These are phyloP conservation scores for Miniopterus natalensis DNA, from an alignment of 2,113 vertebrate species.

Conservation along the genomic window DNA sequence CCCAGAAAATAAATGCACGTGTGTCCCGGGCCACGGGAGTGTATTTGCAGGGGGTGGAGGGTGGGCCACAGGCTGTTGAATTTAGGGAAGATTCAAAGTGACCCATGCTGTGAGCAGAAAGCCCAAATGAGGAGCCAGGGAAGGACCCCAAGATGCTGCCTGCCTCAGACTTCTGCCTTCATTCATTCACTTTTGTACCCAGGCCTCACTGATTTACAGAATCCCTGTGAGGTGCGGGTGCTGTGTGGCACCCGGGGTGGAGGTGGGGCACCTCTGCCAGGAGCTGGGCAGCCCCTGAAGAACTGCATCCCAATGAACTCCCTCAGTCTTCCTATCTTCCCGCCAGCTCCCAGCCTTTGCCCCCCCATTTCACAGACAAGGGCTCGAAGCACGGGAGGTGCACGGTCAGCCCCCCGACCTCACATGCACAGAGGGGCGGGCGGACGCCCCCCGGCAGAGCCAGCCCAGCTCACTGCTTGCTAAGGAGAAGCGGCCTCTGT, in stretches of 20 bases:
- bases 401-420: fast-evolving
- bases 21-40: not conserved
- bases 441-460: fast-evolving
- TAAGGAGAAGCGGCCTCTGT: not conserved
- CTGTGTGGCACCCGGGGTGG: fast-evolving
- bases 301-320: fast-evolving
- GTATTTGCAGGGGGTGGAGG: fast-evolving
- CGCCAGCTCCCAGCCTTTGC: fast-evolving
- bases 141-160: not conserved
- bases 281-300: not conserved
- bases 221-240: fast-evolving
- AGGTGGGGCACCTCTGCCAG: not conserved
- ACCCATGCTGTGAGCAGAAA: not conserved
- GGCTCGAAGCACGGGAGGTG: fast-evolving
- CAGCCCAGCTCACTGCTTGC: fast-evolving
- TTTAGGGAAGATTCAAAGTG: not conserved
- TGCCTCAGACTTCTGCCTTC: fast-evolving
- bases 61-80: not conserved
- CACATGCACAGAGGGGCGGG: fast-evolving
- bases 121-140: not conserved
- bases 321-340: not conserved
- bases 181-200: not conserved
- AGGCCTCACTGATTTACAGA: fast-evolving
- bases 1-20: not conserved
- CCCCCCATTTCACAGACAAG: not conserved